Evolutionary conservation across 2,797 vertebrate species (phyloP).

Genomic region (Pangasius djambal): DNA sequence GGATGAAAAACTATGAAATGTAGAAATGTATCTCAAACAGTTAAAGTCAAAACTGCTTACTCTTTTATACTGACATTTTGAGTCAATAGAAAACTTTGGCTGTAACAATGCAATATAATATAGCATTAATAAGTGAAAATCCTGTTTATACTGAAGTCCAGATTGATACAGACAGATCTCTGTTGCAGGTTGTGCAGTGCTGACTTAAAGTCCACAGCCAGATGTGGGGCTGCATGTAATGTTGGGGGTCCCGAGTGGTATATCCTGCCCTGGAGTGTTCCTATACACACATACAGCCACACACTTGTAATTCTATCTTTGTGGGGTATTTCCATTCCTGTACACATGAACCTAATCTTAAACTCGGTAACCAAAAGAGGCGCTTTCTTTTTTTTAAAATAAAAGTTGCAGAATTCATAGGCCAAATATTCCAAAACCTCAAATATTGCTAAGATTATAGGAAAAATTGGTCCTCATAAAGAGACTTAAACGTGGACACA

Average conservation of each 20-base stretch:
- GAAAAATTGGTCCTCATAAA: background rate
- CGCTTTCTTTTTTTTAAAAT: background rate
- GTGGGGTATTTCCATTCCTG: background rate
- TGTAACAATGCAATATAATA: constrained; percentile 58
- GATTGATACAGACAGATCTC: constrained; percentile 59
- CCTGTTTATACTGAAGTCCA: constrained; percentile 53
- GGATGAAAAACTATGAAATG: background rate
- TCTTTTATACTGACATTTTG: background rate
- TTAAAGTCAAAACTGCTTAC: background rate
- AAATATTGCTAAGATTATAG: background rate
- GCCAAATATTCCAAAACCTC: background rate
- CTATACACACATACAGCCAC: constrained; percentile 25
- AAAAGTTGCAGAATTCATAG: background rate
- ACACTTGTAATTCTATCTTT: background rate
- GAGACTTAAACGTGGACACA: constrained; percentile 31
- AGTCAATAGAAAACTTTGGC: background rate
- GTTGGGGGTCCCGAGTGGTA: constrained; percentile 66
- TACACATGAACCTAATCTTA: background rate
- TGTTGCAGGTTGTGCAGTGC: constrained; percentile 51
- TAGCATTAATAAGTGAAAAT: constrained; percentile 44
- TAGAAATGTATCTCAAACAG: background rate
- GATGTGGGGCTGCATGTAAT: constrained; percentile 77
- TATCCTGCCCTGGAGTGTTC: constrained; percentile 61
- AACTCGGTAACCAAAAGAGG: background rate
- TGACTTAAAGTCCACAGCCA: constrained; percentile 68